Evolutionary conservation across 92 coral and sea anemone genomes (phyloP), one percentile per base, ranked within the genome.

Genomic region (Actinernus sp.): DNA sequence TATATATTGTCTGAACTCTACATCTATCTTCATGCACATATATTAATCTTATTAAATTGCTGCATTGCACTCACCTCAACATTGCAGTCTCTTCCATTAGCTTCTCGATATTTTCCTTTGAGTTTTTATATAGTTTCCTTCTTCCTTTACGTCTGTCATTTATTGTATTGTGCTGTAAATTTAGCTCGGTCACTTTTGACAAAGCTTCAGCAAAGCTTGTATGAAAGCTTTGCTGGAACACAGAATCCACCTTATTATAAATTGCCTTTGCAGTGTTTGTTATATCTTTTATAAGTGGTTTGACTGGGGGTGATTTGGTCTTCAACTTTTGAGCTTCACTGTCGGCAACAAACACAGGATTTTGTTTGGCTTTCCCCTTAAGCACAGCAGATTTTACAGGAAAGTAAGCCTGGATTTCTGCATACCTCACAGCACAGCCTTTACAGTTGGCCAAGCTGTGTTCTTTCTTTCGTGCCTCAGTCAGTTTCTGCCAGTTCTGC

Each of bases 391-490:
- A 62, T 41, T 63, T 74, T 1, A 74, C 64, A 21, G 82, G 82
- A 26, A 73, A 73, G 21, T 6, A 47, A 11, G 61, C 81, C 45
- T 73, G 81, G 18, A 48, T 30, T 27, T 61, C 41, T 18, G 72
- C n/a, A 51, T 60, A 61, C 41, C 63, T 51, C 7, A 60, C 45
- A 26, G 61, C 59, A 53, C 63, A 73, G 12, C 81, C 68, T 63
- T 73, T 73, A 27, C 77, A 61, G 22, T 72, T 61, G 16, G 52
- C 58, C 37, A 61, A 63, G 49, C 57, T 60, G 34, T 73, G 81
- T 21, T 61, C 62, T 31, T 45, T 70, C 43, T 73, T 60, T 33
- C 55, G 19, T 4, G 71, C 62, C 14, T 60, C 36, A 2, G 62
- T 8, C 16, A 73, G 33, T 14, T 38, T 70, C 37, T 60, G 36